These are phyloP conservation scores for Labeo catla DNA, from an alignment of 2,113 vertebrate genomes.

Conservation along the genomic window DNA sequence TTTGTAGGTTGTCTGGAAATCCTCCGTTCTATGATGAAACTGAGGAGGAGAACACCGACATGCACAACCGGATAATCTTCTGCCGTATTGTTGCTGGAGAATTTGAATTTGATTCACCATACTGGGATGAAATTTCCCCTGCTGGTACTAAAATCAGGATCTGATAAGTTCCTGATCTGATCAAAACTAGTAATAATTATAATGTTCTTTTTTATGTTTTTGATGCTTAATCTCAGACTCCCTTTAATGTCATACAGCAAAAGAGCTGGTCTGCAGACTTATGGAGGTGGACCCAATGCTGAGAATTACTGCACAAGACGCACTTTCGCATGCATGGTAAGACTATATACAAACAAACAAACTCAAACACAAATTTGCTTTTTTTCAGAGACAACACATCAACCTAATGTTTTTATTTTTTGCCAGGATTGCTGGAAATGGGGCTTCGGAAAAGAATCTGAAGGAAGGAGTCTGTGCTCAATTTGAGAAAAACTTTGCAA, in stretches of 20 bases:
- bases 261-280: conserved; percentile 82
- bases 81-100: conserved; percentile 85
- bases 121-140: conserved; percentile 85
- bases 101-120: conserved; percentile 85
- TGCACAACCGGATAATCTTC: conserved; percentile 85
- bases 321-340: conserved; percentile 82
- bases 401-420: conserved; percentile 2
- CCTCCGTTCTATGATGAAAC: conserved; percentile 86
- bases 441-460: conserved; percentile 84
- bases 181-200: background rate
- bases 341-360: background rate
- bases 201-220: background rate
- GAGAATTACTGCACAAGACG: conserved; percentile 82
- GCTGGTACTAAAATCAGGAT: conserved; percentile 71
- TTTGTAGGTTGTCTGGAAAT: conserved; percentile 81
- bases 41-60: conserved; percentile 82
- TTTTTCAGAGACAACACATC: background rate
- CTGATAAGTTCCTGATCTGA: background rate
- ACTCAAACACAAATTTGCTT: background rate
- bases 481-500: conserved; percentile 88
- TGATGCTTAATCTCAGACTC: background rate
- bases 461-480: conserved; percentile 86
- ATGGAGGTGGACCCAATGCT: conserved; percentile 86
- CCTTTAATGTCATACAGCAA: conserved; percentile 70
- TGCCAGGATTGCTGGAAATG: conserved; percentile 83